A percentile compares a stretch with the other conserved stretches of the same genome.
phyloP scores from a whole-genome alignment of 2,113 vertebrate genomes.

The Rhinopomastus cyanomelas region DNA sequence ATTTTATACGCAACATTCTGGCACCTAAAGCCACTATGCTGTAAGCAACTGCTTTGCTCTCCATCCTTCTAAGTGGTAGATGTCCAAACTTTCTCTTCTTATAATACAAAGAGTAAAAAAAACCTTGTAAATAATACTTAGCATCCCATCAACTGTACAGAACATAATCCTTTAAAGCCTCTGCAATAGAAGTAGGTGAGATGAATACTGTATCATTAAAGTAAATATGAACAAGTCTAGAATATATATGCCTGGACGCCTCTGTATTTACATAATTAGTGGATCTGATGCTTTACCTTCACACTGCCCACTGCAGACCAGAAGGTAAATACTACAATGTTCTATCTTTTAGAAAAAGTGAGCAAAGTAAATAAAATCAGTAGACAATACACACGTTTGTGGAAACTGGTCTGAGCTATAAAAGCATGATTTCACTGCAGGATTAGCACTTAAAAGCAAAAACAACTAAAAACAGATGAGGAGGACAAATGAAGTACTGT shows the following conservation, averaged over 20 bases:
- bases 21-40: background rate
- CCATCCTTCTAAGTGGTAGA: conserved; percentile 9
- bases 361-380: background rate
- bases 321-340: background rate
- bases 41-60: background rate
- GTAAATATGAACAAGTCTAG: background rate
- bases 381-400: background rate
- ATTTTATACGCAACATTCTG: background rate
- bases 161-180: background rate
- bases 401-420: background rate
- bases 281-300: background rate
- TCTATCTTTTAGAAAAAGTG: background rate
- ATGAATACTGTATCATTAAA: background rate
- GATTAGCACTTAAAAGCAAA: background rate
- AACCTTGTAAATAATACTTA: background rate
- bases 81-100: background rate
- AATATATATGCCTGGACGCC: background rate
- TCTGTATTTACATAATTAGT: fast-evolving
- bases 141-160: background rate
- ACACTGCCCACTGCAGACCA: background rate
- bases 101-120: background rate
- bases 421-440: background rate
- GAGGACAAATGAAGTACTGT: background rate
- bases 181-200: background rate
- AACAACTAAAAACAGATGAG: background rate